Base-by-base conservation (phyloP, 2,888 invertebrate species). In the Campoplex nolae region DNA sequence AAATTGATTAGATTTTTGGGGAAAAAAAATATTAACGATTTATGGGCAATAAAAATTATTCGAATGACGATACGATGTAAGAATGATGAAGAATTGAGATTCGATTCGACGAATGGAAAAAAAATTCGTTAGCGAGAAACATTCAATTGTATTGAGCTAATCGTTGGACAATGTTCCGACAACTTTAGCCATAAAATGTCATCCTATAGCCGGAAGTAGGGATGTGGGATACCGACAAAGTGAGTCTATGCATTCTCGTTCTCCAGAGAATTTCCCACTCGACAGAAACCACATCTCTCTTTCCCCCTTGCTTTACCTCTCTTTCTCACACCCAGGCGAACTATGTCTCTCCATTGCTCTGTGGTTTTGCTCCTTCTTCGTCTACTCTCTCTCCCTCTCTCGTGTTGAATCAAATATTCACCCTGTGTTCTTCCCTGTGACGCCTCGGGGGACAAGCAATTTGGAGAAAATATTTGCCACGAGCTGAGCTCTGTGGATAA, bases 401-500 rank as follows among this genome's bases (percentile, higher is more conserved):
- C 51, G 71, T 79, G 74, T 83, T 79, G 75, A 86, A 86, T 86
- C 86, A 86, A 86, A 83, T 86, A 85, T 86, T 83, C 86, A 71
- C 78, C 86, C 83, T 67, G 70, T 79, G 83, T 75, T 75, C 42
- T 65, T 75, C 68, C 67, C 65, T 51, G 67, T 68, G 82, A 73
- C 82, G 79, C 86, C 86, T 58, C 83, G 35, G 74, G 86, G 79
- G 83, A 86, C 86, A 86, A 79, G 86, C 78, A 86, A 86, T 86
- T 86, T 86, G 75, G 83, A 79, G 86, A 86, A 79, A 86, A 86
- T 83, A 83, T 86, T 86, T 86, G 83, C 79, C 78, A 54, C 75
- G 78, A 65, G 73, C 58, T 74, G 9, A 13, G 54, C 35, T 51
- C 42, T 45, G 51, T 35, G 56, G 42, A 45, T 68, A 70, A 70